Conservation (phyloP, 2,113 vertebrate genomes). For the Podarcis raffonei region DNA sequence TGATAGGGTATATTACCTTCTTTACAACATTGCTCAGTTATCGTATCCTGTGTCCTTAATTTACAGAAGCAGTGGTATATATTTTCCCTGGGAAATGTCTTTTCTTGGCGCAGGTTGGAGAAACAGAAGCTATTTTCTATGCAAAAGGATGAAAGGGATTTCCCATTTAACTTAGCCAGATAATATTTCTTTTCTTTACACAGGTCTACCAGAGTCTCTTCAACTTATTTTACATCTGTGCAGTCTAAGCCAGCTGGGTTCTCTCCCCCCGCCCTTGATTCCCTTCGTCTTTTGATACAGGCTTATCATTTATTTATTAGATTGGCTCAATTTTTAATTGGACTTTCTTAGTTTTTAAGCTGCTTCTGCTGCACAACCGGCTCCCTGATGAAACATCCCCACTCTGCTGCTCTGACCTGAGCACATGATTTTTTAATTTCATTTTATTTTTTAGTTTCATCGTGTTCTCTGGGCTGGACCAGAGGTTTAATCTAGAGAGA, state of each 20-base stretch:
- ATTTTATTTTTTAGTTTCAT: background rate
- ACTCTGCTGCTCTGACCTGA: background rate
- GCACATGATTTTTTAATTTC: background rate
- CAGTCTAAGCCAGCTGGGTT: background rate
- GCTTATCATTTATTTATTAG: constrained; percentile 20
- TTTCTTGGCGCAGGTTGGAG: constrained; percentile 13
- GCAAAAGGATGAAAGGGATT: constrained; percentile 28
- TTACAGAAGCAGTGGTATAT: background rate
- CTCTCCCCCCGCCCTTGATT: background rate
- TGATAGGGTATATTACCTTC: background rate
- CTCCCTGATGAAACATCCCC: constrained; percentile 22
- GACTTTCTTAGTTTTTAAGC: background rate
- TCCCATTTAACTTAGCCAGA: constrained; percentile 22
- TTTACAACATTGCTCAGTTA: background rate
- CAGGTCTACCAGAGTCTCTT: constrained; percentile 16
- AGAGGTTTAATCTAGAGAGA: constrained; percentile 6
- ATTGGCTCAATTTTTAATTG: constrained; percentile 40
- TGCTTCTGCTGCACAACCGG: background rate
- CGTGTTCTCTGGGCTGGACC: background rate
- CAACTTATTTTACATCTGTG: constrained; percentile 12
- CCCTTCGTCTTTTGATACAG: constrained; percentile 28
- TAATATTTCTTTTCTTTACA: constrained; percentile 36
- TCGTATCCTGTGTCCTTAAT: background rate
- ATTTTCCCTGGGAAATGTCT: constrained; percentile 5
- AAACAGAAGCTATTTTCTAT: background rate